Base-by-base conservation (phyloP, 2,797 vertebrate genomes). In the Acomys russatus region DNA sequence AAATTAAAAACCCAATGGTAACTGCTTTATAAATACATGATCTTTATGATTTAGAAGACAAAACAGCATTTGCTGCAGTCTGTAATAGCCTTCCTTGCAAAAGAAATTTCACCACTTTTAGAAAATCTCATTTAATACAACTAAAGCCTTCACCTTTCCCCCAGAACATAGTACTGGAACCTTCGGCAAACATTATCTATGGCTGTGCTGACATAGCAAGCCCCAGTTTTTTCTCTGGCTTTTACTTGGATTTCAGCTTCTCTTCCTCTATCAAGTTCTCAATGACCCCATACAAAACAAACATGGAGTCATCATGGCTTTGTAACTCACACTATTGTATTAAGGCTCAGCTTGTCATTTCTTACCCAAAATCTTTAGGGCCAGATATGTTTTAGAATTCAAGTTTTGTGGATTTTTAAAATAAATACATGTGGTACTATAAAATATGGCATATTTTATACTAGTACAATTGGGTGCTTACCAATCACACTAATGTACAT, bases 191-290 rank as follows among this genome's bases (percentile, higher is more conserved):
- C 56, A 80, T 54, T 30, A 61, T 74, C 33, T 64, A 77, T 92
- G 90, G 68, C 11, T 90, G 63, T 82, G 61, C 76, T 15, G n/a
- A 91, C 38, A 95, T n/a, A 28, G 88, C 38, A 95, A 28, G 86
- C 59, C 44, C n/a, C 20, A 49, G n/a, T 77, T 83, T 93, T 66
- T 85, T 38, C 73, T 94, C 49, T 71, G 59, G 68, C 20, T 77
- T 94, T 74, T 88, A 91, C 35, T 82, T 80, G 51, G 15, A 33
- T 91, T 70, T 95, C 25, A 93, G 12, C n/a, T 66, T 70, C 64
- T 79, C 28, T 91, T 92, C 56, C 44, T 88, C 89, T 85, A 71
- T n/a, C n/a, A 95, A 87, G 82, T n/a, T 80, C 63, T 92, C 91
- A 94, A 23, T 64, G 30, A 96, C 35, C 17, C 35, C 12, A 64